A percentile compares a stretch with the other conserved stretches of the same genome.
Conservation (phyloP, 2,113 vertebrate species). For the Clarias gariepinus region DNA sequence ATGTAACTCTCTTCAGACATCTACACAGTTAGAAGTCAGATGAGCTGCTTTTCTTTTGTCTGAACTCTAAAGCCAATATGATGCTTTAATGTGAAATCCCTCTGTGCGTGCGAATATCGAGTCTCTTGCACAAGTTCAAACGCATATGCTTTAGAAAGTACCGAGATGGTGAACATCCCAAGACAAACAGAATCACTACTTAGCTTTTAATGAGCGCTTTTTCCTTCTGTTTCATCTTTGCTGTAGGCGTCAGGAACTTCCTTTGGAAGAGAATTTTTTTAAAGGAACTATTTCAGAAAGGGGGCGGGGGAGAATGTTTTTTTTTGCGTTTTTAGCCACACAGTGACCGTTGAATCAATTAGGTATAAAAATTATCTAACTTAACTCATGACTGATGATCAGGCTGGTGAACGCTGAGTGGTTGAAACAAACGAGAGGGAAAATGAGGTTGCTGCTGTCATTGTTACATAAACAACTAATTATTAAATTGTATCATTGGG, state of each 20-base stretch:
- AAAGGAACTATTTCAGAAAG: slow-evolving; percentile 42
- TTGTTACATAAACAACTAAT: too few species aligned
- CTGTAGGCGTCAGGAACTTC: slow-evolving; percentile 51
- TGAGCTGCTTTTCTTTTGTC: slow-evolving; percentile 45
- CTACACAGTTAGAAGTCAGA: neutral
- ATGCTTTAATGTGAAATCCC: slow-evolving; percentile 58
- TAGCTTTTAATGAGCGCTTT: slow-evolving; percentile 59
- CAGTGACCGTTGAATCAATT: too few species aligned
- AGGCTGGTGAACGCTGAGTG: too few species aligned
- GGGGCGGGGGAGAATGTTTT: neutral
- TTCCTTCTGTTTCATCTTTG: slow-evolving; percentile 25
- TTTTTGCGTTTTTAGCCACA: too few species aligned
- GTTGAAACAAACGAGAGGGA: too few species aligned
- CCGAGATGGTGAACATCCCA: slow-evolving; percentile 52
- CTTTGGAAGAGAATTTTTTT: slow-evolving; percentile 52
- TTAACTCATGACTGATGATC: too few species aligned
- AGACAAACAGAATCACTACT: slow-evolving; percentile 61
- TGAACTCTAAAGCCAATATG: slow-evolving; percentile 50
- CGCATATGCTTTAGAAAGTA: slow-evolving; percentile 28
- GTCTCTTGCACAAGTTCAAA: slow-evolving; percentile 58
- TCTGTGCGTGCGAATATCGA: slow-evolving; percentile 53
- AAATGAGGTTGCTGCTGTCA: too few species aligned
- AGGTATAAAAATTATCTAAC: too few species aligned
- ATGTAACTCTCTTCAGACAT: neutral
- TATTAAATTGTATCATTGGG: too few species aligned